These are phyloP conservation scores for Pelodytes ibericus DNA, from an alignment of 2,797 vertebrate species.

Conservation along the genomic window DNA sequence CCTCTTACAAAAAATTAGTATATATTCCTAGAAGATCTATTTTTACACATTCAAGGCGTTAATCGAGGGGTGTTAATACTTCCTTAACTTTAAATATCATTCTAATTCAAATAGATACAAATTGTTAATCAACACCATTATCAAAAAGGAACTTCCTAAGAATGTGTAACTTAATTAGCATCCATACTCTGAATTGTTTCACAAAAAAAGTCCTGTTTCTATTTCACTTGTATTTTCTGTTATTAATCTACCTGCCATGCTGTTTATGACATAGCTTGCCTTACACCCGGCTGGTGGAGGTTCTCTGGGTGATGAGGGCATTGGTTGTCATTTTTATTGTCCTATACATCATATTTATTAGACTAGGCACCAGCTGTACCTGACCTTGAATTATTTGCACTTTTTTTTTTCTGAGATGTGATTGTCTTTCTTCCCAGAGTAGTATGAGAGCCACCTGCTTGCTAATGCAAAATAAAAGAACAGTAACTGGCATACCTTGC, in stretches of 20 bases:
- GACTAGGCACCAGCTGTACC: constrained; percentile 45
- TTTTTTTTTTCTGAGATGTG: constrained; percentile 14
- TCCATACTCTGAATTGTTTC: not conserved
- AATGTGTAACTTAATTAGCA: not conserved
- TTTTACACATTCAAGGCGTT: too few relatives aligned
- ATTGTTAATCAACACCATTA: not conserved
- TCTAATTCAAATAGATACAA: not conserved
- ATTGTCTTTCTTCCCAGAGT: constrained; percentile 30
- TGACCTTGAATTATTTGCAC: constrained; percentile 49
- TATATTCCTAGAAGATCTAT: too few relatives aligned
- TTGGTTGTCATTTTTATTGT: constrained; percentile 51
- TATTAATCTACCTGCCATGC: constrained; percentile 39
- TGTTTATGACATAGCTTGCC: constrained; percentile 31
- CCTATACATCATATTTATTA: constrained; percentile 51
- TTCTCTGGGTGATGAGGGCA: constrained; percentile 45
- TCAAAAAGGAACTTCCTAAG: not conserved
- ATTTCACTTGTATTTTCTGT: constrained; percentile 17
- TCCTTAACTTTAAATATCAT: too few relatives aligned
- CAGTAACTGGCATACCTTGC: too few relatives aligned
- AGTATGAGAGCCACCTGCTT: constrained; percentile 11
- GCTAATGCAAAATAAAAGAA: not conserved
- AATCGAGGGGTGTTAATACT: too few relatives aligned
- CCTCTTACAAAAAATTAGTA: too few relatives aligned
- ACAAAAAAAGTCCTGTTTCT: not conserved
- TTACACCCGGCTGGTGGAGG: constrained; percentile 36